Conservation (phyloP, 2,888 invertebrate genomes). For the Listrodromus nycthemerus region DNA sequence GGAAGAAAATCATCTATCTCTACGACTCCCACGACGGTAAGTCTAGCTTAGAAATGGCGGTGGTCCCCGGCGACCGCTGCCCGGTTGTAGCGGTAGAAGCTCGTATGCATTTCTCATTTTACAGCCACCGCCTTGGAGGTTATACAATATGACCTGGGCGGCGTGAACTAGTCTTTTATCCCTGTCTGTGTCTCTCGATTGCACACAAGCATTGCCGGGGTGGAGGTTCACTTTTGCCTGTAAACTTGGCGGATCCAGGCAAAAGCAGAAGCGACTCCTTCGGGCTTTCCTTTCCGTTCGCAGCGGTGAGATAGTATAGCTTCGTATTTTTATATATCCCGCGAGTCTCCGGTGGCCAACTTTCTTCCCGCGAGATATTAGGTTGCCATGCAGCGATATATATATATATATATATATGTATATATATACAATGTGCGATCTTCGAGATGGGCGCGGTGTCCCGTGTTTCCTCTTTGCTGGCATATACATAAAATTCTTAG, state of each 20-base stretch:
- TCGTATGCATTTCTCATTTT: slow-evolving; percentile 80
- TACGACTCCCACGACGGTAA: slow-evolving; percentile 96
- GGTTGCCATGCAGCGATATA: slow-evolving; percentile 49
- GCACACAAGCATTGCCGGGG: background rate
- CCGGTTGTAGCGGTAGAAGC: slow-evolving; percentile 13
- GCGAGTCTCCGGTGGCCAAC: slow-evolving; percentile 74
- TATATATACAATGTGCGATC: slow-evolving; percentile 7
- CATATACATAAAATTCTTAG: slow-evolving; percentile 41
- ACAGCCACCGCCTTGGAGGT: slow-evolving; percentile 67
- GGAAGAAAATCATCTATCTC: slow-evolving; percentile 95
- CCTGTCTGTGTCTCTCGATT: slow-evolving; percentile 15
- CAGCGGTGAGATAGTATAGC: slow-evolving; percentile 71
- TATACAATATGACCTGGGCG: slow-evolving; percentile 42
- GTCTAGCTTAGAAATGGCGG: slow-evolving; percentile 79
- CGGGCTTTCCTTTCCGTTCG: slow-evolving; percentile 83
- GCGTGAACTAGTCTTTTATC: slow-evolving; percentile 69
- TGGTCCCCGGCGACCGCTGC: slow-evolving; percentile 28
- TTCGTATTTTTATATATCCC: slow-evolving; percentile 71
- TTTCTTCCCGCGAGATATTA: slow-evolving; percentile 70
- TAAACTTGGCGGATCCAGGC: slow-evolving; percentile 74
- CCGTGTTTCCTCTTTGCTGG: slow-evolving; percentile 9
- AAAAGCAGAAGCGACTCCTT: slow-evolving; percentile 31
- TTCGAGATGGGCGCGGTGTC: background rate
- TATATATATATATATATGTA: slow-evolving; percentile 25
- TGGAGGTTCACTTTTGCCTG: slow-evolving; percentile 59